Evolutionary conservation across 2,113 vertebrate species (phyloP), one percentile per base, ranked within the genome.

Genomic region (Chauna torquata): DNA sequence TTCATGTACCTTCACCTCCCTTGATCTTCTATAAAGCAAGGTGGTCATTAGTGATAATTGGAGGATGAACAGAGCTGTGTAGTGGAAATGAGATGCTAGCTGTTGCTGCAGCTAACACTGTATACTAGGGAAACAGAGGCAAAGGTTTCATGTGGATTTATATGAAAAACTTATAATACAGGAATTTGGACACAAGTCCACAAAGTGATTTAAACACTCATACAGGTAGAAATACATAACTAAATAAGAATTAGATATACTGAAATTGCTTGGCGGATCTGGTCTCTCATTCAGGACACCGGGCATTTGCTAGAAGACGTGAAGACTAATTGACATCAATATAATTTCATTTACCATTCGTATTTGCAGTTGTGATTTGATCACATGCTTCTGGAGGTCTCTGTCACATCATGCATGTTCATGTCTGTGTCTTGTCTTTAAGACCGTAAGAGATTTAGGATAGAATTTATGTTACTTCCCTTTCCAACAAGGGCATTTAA

Each of bases 61-160:
- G 76, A 34, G 59, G 57, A 10, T 61, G 84, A 27, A 12, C 38
- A 4, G 5, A 49, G 45, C 58, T 23, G 15, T 19, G n/a, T 49
- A n/a, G 34, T 62, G 45, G 20, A 16, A 11, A 40, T 8, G 58
- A 75, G 61, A 34, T 80, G 25, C 6, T 50, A 34, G n/a, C 3
- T 83, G 13, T 25, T 59, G 42, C 76, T 70, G 50, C 30, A 57
- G 44, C 24, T 0, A 0, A 7, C n/a, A n/a, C n/a, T n/a, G 9
- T 44, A 8, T 50, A 20, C 12, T 11, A 25, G 25, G 16, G 44
- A 88, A 81, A 88, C 8, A 0, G 1, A 89, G 61, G 30, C 34
- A 78, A 27, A 72, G 9, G 6, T 61, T 57, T 57, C 7, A 3
- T 4, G 11, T 27, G 30, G 52, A 49, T 82, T 79, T 49, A 1